phyloP scores from a whole-genome alignment of 2,113 vertebrate species.

The Grantiella picta region DNA sequence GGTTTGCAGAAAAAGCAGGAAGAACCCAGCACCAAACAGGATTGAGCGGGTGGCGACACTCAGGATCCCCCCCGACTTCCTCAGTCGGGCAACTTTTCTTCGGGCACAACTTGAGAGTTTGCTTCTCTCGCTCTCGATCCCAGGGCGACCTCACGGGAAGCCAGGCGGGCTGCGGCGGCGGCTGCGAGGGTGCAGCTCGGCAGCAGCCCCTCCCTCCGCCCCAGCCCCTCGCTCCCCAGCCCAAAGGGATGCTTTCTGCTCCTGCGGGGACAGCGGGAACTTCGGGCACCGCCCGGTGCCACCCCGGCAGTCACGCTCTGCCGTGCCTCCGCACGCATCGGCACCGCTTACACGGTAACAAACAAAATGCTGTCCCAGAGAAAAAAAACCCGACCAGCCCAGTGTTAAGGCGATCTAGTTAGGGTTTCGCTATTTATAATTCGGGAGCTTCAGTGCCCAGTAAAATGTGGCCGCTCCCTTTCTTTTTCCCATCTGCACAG shows the following conservation, averaged over 20 bases:
- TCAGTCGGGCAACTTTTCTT: background rate
- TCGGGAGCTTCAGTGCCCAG: background rate
- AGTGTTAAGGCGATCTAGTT: background rate
- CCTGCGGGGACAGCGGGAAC: background rate
- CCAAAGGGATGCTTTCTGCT: background rate
- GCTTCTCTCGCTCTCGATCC: background rate
- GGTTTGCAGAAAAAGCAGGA: background rate
- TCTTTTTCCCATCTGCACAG: background rate
- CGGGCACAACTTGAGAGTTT: background rate
- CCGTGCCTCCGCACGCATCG: background rate
- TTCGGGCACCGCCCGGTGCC: background rate
- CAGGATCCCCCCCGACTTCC: background rate
- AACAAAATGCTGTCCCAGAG: background rate
- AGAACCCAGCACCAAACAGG: background rate
- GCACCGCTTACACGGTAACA: background rate
- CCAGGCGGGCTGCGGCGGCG: background rate
- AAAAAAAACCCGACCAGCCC: background rate
- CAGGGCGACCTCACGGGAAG: background rate
- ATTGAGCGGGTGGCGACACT: background rate
- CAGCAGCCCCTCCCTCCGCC: background rate
- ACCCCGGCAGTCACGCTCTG: background rate
- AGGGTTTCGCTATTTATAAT: background rate
- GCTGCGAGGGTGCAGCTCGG: background rate
- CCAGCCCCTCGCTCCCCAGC: background rate
- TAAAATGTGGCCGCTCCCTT: background rate